Base-by-base conservation (phyloP, 2,888 invertebrate genomes). In the Hirtodrosophila histrioides region DNA sequence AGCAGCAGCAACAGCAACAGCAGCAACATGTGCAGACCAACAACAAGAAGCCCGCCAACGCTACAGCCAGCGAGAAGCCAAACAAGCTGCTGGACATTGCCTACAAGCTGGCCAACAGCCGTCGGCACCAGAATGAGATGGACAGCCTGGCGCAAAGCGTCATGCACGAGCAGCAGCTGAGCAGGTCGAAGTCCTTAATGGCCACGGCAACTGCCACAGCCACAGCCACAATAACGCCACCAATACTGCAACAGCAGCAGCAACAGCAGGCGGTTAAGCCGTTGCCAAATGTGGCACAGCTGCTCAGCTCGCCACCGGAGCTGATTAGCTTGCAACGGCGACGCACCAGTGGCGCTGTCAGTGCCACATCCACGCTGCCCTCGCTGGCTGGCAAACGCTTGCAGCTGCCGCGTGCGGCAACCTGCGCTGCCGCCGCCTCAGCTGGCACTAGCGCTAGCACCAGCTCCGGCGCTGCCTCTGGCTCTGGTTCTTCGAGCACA, bases 241-340 rank as follows among this genome's bases (percentile, higher is more conserved):
- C 56, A 41, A 51, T 24, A 7, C 29, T 56, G 8, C 78, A 65
- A n/a, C 78, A 62, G 23, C 62, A 24, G 36, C 27, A 51, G 12
- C 69, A 53, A 5, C 64, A 48, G 36, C 45, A 23, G 23, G 8
- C 36, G 17, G 11, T 23, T 33, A 75, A 50, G 24, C 40, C 8
- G 8, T 24, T 41, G 8, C 50, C 35, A 1, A 75, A 48, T 62
- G 65, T 75, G 44, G 84, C 77, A 4, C 78, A 75, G n/a, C 44
- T 90, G 31, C 78, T 89, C 0, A 90, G 88, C 40, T 83, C 94
- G 17, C 94, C 94, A 0, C 94, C 94, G 0, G 94, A 94, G 70
- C 72, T 94, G 12, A 93, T 94, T 29, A 94, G 94, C 0, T 92
- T 94, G 1, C 93, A 93, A 60, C 92, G 93, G 3, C 46, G 78